Evolutionary conservation across 2,113 vertebrate species (phyloP), one percentile per base, ranked within the genome.

Genomic region (Eublepharis macularius): DNA sequence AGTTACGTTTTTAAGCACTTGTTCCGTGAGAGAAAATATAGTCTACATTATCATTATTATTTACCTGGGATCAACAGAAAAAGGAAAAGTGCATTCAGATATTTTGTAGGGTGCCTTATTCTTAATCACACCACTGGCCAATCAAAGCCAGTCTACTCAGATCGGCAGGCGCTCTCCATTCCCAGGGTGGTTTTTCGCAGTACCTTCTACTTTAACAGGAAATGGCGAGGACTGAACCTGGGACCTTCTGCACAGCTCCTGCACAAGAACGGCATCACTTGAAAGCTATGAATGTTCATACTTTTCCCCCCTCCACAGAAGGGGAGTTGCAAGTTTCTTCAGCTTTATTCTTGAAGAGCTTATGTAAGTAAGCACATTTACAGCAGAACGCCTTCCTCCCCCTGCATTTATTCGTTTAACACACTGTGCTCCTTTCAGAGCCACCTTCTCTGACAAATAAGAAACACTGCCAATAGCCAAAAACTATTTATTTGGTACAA

Each of bases 381-480:
- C 29, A 32, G 49, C 32, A 21, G 47, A 76, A 51, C 32, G 11
- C 1, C 21, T 6, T 4, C 21, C 32, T 7, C 24, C 65, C 29
- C 4, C 65, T 26, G 83, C 87, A 41, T 81, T 57, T 72, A 6
- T 0, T 0, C n/a, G n/a, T n/a, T 19, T 83, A 57, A 85, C 43
- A 70, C 77, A 90, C 24, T 10, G 29, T 26, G 39, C 41, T 79
- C 10, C 39, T 73, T 14, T 2, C 2, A 49, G 84, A 85, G 4
- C 78, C 89, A 84, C 80, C 78, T 39, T 34, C 1, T 57, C 39
- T 80, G 60, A 72, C 83, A 82, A 80, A 88, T 49, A 1, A 91
- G 86, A 24, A 85, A 82, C 81, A 87, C 47, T 57, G 88, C 47
- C 77, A 85, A 80, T 78, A 47, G 41, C 81, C 85, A 8, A 21